A percentile compares a stretch with the other conserved stretches of the same genome.
Evolutionary conservation across 2,888 invertebrate species (phyloP).

Genomic region (Oasisia sp.): DNA sequence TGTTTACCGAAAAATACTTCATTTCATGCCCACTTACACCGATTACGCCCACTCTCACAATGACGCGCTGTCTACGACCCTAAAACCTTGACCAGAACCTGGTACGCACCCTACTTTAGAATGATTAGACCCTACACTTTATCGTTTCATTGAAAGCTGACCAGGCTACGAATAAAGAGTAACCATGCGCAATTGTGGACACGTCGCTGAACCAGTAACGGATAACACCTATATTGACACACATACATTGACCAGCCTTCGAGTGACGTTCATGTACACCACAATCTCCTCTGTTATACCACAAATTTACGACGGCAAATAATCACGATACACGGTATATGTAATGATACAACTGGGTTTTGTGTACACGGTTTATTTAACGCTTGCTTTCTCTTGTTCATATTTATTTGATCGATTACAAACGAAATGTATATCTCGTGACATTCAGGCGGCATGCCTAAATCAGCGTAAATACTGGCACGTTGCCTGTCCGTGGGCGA

Average conservation of each 20-base stretch:
- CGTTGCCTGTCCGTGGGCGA: background rate
- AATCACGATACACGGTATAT: background rate
- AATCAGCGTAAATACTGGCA: background rate
- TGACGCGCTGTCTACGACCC: no score
- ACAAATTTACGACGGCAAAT: background rate
- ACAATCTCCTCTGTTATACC: background rate
- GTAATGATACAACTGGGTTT: background rate
- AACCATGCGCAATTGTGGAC: background rate
- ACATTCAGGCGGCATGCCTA: background rate
- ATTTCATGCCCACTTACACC: no score
- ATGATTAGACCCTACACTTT: no score
- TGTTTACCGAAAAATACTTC: no score
- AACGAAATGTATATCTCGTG: background rate
- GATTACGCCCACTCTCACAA: no score
- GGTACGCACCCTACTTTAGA: no score
- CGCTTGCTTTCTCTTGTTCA: background rate
- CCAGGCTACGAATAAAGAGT: no score
- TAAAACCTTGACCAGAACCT: no score
- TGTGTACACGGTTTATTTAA: background rate
- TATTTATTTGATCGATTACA: background rate
- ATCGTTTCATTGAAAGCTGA: no score
- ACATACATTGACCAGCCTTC: background rate
- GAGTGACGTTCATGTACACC: background rate
- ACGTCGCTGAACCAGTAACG: background rate
- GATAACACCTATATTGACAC: background rate